A percentile compares a stretch with the other conserved stretches of the same genome.
phyloP scores from a whole-genome alignment of 2,113 vertebrate genomes.

The Macheiramphus alcinus region DNA sequence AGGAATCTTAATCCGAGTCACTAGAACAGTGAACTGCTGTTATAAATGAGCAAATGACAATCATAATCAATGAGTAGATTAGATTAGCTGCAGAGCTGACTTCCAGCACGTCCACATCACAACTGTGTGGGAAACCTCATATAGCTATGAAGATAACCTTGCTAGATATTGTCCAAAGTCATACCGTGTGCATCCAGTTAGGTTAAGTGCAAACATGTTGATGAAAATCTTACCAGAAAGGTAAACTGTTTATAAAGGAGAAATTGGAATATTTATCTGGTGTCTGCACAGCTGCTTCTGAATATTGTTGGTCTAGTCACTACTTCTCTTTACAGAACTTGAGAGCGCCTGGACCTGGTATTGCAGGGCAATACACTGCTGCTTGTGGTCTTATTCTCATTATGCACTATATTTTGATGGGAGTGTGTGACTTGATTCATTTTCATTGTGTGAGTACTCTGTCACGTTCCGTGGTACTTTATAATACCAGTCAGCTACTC shows the following conservation, averaged over 20 bases:
- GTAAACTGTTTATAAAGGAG: too few species aligned
- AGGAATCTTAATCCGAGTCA: rapidly evolving
- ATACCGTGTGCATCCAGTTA: too few species aligned
- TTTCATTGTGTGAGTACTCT: neutral
- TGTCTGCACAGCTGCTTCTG: neutral
- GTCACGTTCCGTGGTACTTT: neutral
- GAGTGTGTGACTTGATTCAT: too few species aligned
- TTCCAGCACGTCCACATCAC: neutral
- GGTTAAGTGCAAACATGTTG: too few species aligned
- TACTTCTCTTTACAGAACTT: neutral
- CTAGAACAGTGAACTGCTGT: neutral
- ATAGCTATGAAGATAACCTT: neutral
- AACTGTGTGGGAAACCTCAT: rapidly evolving
- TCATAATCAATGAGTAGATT: neutral
- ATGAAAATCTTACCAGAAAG: neutral
- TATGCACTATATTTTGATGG: too few species aligned
- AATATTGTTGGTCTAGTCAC: too few species aligned
- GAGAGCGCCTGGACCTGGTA: neutral
- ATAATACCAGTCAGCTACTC: neutral
- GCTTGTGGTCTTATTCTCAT: too few species aligned
- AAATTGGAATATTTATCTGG: neutral
- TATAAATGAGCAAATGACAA: neutral
- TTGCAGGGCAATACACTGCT: too few species aligned
- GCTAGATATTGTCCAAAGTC: neutral
- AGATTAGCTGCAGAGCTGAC: neutral